Percentiles rank a stretch among this genome's conserved stretches.
phyloP scores from a whole-genome alignment of 2,888 invertebrate genomes.

The Netelia fuscicornis region DNA sequence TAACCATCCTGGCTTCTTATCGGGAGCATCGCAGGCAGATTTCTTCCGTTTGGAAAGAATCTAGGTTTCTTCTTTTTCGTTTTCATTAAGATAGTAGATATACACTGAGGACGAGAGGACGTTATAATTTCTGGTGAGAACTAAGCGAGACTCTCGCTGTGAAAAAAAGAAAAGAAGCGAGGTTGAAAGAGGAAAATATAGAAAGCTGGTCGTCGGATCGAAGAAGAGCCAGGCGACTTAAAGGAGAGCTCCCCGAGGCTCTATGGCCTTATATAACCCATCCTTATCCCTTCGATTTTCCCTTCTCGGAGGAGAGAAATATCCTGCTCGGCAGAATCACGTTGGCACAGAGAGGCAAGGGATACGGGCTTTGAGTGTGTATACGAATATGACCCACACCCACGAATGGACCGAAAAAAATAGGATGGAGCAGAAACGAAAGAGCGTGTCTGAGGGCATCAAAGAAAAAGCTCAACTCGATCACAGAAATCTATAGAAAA shows the following conservation, averaged over 20 bases:
- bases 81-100: constrained; percentile 49
- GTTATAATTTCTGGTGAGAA: constrained; percentile 49
- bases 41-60: neutral
- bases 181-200: constrained; percentile 2
- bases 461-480: constrained; percentile 43
- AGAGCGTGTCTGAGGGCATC: constrained; percentile 32
- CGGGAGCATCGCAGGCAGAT: constrained; percentile 1
- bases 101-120: constrained; percentile 9
- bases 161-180: constrained; percentile 9
- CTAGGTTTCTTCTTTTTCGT: constrained; percentile 12
- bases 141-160: neutral
- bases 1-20: neutral
- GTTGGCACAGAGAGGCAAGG: constrained; percentile 20
- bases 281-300: constrained; percentile 51
- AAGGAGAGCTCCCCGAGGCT: constrained; percentile 33
- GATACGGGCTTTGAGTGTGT: constrained; percentile 23
- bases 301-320: constrained; percentile 36
- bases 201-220: constrained; percentile 24
- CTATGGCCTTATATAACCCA: constrained; percentile 19
- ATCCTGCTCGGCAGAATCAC: constrained; percentile 43
- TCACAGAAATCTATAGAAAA: constrained; percentile 43
- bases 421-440: constrained; percentile 30
- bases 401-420: constrained; percentile 23
- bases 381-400: constrained; percentile 1
- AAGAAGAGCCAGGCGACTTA: constrained; percentile 29